Evolutionary conservation across 1,140 invertebrate species (phyloP).

Genomic region (Homalodisca vitripennis): DNA sequence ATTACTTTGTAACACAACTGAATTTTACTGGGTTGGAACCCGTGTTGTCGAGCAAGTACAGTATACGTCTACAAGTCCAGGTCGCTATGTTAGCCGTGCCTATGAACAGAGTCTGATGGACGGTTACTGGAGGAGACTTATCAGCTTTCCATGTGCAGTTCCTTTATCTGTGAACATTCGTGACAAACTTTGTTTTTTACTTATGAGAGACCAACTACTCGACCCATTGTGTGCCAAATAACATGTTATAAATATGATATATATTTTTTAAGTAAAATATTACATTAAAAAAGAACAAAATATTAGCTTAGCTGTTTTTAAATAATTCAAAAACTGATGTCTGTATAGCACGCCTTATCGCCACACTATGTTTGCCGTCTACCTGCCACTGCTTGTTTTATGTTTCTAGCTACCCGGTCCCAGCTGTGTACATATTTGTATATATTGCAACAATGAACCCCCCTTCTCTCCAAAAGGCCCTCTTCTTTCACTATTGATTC

Average conservation of each 20-base stretch:
- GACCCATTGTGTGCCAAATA: slow-evolving; percentile 27
- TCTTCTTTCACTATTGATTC: neutral
- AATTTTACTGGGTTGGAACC: too few species aligned
- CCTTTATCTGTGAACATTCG: neutral
- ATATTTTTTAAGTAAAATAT: slow-evolving; percentile 29
- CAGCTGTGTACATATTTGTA: neutral
- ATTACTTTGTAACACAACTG: too few species aligned
- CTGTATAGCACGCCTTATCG: slow-evolving; percentile 10
- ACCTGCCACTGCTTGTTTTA: neutral
- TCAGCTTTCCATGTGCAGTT: slow-evolving; percentile 20
- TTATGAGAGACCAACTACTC: slow-evolving; percentile 12
- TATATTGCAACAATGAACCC: neutral
- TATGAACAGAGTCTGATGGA: neutral
- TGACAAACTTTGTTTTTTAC: neutral
- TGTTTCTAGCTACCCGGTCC: neutral
- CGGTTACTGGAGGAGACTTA: neutral
- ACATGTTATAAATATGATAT: slow-evolving; percentile 27
- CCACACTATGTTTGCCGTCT: neutral
- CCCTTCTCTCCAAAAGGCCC: neutral
- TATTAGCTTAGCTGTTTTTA: slow-evolving; percentile 22
- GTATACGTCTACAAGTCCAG: too few species aligned
- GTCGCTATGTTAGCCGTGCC: too few species aligned
- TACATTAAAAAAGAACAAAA: slow-evolving; percentile 26
- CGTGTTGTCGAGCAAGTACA: too few species aligned
- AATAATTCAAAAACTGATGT: slow-evolving; percentile 1